Conservation (phyloP, 2,888 invertebrate genomes). For the Agrochola circellaris region DNA sequence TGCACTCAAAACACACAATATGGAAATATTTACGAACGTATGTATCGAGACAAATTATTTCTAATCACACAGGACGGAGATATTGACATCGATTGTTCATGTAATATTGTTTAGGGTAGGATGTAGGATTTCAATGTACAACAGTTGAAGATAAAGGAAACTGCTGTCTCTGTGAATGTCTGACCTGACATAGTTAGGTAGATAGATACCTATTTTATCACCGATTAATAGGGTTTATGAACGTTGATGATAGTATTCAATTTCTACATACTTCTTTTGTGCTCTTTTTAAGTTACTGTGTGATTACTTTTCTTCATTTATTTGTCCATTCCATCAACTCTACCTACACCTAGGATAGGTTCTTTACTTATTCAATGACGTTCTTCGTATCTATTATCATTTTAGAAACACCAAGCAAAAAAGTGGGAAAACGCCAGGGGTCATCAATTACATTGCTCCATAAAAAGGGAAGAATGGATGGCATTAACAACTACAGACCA, state of each 20-base stretch:
- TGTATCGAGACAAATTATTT: conserved; percentile 31
- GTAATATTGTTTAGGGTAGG: not conserved
- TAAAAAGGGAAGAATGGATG: no score
- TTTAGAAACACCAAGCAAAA: not conserved
- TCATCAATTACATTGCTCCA: no score
- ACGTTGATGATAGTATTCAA: not conserved
- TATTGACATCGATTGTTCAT: not conserved
- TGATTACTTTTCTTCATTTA: not conserved
- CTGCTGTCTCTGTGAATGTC: not conserved
- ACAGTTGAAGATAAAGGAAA: not conserved
- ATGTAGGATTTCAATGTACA: no score
- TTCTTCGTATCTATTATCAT: not conserved
- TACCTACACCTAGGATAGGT: not conserved
- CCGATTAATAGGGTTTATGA: no score
- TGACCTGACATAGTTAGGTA: not conserved
- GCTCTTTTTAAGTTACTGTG: not conserved
- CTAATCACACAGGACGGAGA: not conserved
- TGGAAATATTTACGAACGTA: conserved; percentile 25
- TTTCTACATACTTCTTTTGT: no score
- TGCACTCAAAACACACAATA: conserved; percentile 34
- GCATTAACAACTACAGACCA: not conserved
- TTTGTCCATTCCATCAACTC: not conserved
- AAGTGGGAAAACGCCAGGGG: no score
- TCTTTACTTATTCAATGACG: not conserved
- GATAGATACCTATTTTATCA: not conserved